Evolutionary conservation across 2,888 invertebrate species (phyloP), one percentile per base, ranked within the genome.

Genomic region (Cactoblastis cactorum): DNA sequence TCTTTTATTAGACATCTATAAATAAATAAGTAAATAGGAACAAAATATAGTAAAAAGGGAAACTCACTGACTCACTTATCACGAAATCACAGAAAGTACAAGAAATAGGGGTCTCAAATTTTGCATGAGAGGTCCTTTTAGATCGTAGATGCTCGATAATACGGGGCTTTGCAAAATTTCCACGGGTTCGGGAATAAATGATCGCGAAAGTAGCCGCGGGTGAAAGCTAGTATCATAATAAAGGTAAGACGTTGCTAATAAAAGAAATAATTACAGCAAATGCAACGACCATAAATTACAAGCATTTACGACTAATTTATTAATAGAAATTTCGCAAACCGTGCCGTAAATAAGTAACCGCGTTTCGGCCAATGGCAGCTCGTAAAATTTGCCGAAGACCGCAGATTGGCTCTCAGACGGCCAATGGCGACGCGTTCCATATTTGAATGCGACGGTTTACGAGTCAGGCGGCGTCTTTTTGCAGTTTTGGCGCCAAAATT

Each of bases 311-410:
- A 82, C 80, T 83, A 84, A 85, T 87, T 86, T 88, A 89, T 85
- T 88, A 88, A 86, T 88, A 89, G 88, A 87, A 87, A 82, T 84
- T 88, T 89, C 71, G 87, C 77, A 73, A 83, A 83, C 85, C 86
- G 71, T 71, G 79, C 86, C 88, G 85, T 88, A 87, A 87, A 87
- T 80, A 80, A 80, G 80, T 79, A 74, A 84, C 81, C 80, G 73
- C 83, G 71, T 69, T 68, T 71, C 74, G 73, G 69, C 86, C 86
- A 85, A 86, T 84, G 78, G 75, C 57, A 54, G 69, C 64, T 74
- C 74, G 75, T 88, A 80, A 88, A 86, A 82, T 83, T 79, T 73
- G 79, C 77, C 79, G 74, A 74, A 69, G 73, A 68, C 64, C 65
- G 71, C 67, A 67, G 76, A 85, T 88, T 87, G 87, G 88, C 73